phyloP scores from a whole-genome alignment of 2,797 vertebrate species.

The Pogonophryne albipinna region DNA sequence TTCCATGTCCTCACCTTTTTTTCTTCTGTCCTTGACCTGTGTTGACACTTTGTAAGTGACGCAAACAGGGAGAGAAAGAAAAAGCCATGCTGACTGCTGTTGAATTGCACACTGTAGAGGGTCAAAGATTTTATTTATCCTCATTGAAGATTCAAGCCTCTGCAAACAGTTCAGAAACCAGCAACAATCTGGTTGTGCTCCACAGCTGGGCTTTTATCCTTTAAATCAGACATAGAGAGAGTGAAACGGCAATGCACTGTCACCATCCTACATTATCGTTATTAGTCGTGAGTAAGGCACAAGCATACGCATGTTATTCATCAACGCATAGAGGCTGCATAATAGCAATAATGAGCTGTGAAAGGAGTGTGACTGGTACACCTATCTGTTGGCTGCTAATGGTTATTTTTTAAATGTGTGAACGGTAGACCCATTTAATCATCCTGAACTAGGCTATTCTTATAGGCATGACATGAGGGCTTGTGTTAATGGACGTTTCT shows the following conservation, averaged over 20 bases:
- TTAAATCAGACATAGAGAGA: background rate
- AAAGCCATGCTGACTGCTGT: conserved; percentile 15
- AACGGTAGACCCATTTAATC: conserved; percentile 23
- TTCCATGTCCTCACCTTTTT: conserved; percentile 9
- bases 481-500: background rate
- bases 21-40: conserved; percentile 27
- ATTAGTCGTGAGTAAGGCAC: conserved; percentile 12
- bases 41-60: conserved; percentile 15
- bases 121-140: conserved; percentile 63
- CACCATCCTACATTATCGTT: conserved; percentile 23
- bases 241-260: conserved; percentile 16
- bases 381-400: conserved; percentile 53
- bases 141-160: conserved; percentile 19
- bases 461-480: conserved; percentile 1
- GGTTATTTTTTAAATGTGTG: conserved; percentile 48
- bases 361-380: conserved; percentile 68
- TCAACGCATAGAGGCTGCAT: conserved; percentile 53
- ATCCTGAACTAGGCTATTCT: background rate
- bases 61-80: conserved; percentile 3
- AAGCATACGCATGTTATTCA: conserved; percentile 45
- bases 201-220: conserved; percentile 10
- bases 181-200: conserved; percentile 12
- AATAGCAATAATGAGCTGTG: conserved; percentile 71
- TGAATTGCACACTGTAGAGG: conserved; percentile 9
- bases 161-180: conserved; percentile 19